Evolutionary conservation across 2,888 invertebrate species (phyloP).

Genomic region (Griposia aprilina): DNA sequence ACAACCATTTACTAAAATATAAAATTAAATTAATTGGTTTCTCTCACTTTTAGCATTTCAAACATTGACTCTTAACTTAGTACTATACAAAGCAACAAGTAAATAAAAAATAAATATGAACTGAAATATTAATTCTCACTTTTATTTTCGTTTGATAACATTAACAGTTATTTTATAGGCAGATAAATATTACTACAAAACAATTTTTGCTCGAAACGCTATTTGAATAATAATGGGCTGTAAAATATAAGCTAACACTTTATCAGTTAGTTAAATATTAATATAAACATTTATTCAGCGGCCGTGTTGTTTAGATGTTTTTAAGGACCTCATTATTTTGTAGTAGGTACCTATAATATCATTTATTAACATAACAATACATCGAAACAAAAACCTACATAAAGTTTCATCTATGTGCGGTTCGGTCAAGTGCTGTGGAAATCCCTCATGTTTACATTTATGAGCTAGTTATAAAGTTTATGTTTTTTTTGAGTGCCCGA

Average conservation of each 20-base stretch:
- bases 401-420: background rate
- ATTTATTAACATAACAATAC: background rate
- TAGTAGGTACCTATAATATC: background rate
- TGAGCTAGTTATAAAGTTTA: too few species aligned
- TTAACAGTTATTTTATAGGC: constrained; percentile 7
- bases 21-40: background rate
- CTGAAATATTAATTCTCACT: background rate
- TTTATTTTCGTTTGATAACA: constrained; percentile 5
- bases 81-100: background rate
- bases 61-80: constrained; percentile 1
- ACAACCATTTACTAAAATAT: background rate
- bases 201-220: background rate
- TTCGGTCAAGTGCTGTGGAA: too few species aligned
- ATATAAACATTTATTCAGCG: background rate
- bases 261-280: constrained; percentile 19
- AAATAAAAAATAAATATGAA: constrained; percentile 3
- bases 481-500: too few species aligned
- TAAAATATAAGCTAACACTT: constrained; percentile 19
- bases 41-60: constrained; percentile 11
- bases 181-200: constrained; percentile 9
- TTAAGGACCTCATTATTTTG: background rate
- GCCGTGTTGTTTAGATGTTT: background rate
- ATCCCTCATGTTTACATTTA: too few species aligned
- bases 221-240: constrained; percentile 23
- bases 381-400: background rate